Evolutionary conservation across 2,797 vertebrate genomes (phyloP).

Genomic region (Fundulus diaphanus): DNA sequence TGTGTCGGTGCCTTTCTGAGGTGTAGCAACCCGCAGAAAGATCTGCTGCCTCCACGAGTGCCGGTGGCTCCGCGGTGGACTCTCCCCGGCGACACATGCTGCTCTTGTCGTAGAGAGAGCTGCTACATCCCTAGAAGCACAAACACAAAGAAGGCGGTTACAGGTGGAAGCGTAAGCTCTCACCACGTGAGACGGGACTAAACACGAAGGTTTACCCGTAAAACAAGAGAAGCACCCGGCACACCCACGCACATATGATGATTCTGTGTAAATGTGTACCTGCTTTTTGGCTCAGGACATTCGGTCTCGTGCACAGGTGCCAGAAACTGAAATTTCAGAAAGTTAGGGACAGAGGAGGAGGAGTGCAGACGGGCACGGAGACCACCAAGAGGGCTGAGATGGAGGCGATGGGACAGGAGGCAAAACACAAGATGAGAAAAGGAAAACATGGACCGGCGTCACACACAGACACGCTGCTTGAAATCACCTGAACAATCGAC

Average conservation of each 20-base stretch:
- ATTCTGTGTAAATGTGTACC: slow-evolving; percentile 80
- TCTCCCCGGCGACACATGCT: slow-evolving; percentile 68
- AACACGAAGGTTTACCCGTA: not conserved
- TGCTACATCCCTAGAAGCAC: slow-evolving; percentile 86
- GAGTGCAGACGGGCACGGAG: slow-evolving; percentile 94
- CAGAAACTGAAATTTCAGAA: slow-evolving; percentile 99
- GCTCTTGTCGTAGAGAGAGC: slow-evolving; percentile 78
- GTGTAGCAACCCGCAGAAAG: slow-evolving; percentile 95
- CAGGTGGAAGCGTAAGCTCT: not conserved
- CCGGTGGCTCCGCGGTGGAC: slow-evolving; percentile 85
- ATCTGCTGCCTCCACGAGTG: slow-evolving; percentile 99
- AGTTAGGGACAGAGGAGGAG: slow-evolving; percentile 98
- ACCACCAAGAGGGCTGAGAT: slow-evolving; percentile 85
- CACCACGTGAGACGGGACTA: not conserved
- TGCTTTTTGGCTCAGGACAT: slow-evolving; percentile 85
- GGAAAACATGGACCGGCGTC: slow-evolving; percentile 19
- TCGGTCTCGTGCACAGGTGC: slow-evolving; percentile 95
- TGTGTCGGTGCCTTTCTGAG: slow-evolving; percentile 90
- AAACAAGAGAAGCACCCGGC: not conserved
- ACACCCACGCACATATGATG: not conserved
- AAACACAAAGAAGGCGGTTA: slow-evolving; percentile 26
- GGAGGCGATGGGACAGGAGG: slow-evolving; percentile 28
- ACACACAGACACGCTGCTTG: slow-evolving; percentile 24
- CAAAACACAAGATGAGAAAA: slow-evolving; percentile 42
- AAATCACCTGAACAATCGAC: not conserved